Evolutionary conservation across 2,113 vertebrate genomes (phyloP), one percentile per base, ranked within the genome.

Genomic region (Rattus rattus): DNA sequence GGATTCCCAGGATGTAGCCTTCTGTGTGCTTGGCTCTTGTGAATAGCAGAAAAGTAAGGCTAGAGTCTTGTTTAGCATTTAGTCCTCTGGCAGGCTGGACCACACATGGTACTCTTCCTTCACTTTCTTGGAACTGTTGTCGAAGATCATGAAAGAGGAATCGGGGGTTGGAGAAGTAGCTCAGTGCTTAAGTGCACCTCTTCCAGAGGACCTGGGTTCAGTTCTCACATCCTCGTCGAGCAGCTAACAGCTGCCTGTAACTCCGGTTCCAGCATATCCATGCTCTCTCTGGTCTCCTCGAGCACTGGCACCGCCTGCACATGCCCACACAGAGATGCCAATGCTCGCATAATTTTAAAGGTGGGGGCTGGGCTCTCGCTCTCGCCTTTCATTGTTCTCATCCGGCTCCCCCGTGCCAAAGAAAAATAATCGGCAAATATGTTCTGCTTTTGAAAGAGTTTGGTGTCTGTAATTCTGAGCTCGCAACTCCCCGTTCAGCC

Each of bases 361-460:
- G 28, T 49, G 17, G 28, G 43, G 19, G 28, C 7, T 70, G 52
- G 47, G 14, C 30, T 61, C 36, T 56, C 28, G 2, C 47, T 81
- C 39, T n/a, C 36, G 33, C n/a, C 80, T 90, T 59, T 70, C 49
- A 67, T 79, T 76, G 63, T 92, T 65, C 54, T 49, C 86, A 33
- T 52, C 54, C 22, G 47, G n/a, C n/a, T 33, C 4, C n/a, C 8
- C 10, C 2, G 33, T 26, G 63, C 89, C 28, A 79, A 52, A 49
- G 30, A 79, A 26, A n/a, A 28, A 84, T 54, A 54, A 88, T 54
- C 20, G 7, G 19, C 79, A 39, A 2, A 79, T 47, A 14, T 16
- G 33, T 63, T 69, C 72, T 24, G 26, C 84, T 81, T 92, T 59
- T 47, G 81, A 95, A 88, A 73, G 89, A 11, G 65, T 90, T 88